Evolutionary conservation across 1,140 invertebrate genomes (phyloP), one percentile per base, ranked within the genome.

Genomic region (Megalonaias nervosa): DNA sequence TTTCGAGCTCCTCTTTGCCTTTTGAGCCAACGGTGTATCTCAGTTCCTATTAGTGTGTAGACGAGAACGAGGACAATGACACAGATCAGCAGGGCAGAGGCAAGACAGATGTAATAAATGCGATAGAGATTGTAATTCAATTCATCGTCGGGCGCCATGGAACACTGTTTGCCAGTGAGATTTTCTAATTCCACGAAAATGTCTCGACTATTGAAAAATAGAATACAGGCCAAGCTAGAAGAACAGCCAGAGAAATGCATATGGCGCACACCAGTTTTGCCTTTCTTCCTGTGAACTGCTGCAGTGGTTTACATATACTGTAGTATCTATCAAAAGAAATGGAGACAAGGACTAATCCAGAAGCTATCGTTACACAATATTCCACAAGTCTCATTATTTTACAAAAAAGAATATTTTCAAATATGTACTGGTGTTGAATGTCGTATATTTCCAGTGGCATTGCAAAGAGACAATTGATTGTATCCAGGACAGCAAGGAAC

Each of bases 391-490:
- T 73, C 26, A 83, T 77, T 12, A 82, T 26, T 74, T 85, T 83
- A 71, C 87, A 89, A 4, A 86, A 14, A 15, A 68, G 62, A 3
- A 71, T 74, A 17, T 74, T 71, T 26, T 69, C 58, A 71, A 86
- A 89, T 48, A 68, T 79, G 65, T 77, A 82, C 16, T 82, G 83
- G 60, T 81, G 85, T n/a, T 82, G 60, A 16, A 87, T 66, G 67
- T 87, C 86, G 26, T 85, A 74, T 12, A 87, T 81, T 76, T 89
- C 87, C 62, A 86, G 84, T 0, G 88, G 88, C 68, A 89, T 83
- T 0, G 81, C 81, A 26, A 88, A n/a, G 14, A 71, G 17, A 71
- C 86, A 87, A 56, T 74, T 82, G 12, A 84, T 67, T 15, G 87
- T 67, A 75, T 89, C 88, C 55, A 86, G 77, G 38, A 84, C 67